Evolutionary conservation across 2,113 vertebrate genomes (phyloP).

Genomic region (Campylomormyrus numenius): DNA sequence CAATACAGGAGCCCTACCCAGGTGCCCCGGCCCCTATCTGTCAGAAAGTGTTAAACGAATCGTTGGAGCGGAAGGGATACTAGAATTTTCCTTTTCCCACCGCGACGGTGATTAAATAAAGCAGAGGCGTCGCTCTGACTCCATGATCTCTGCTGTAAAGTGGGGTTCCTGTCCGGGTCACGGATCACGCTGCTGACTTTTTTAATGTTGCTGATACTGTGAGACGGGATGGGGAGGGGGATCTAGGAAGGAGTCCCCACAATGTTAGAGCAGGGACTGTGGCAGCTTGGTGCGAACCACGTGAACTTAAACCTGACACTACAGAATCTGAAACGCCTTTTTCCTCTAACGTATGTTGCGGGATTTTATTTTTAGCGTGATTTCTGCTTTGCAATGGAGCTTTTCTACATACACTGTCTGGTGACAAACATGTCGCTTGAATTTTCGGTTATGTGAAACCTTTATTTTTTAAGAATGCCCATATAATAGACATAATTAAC

Average conservation of each 20-base stretch:
- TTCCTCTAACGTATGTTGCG: background rate
- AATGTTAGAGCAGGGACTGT: background rate
- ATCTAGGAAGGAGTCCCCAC: background rate
- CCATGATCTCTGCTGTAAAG: background rate
- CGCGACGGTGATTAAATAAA: background rate
- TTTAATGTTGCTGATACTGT: background rate
- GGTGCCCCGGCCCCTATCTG: background rate
- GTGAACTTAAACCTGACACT: background rate
- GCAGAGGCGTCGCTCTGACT: background rate
- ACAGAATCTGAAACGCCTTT: background rate
- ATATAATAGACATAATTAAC: background rate
- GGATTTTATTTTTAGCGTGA: background rate
- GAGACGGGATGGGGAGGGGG: background rate
- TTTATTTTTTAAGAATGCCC: background rate
- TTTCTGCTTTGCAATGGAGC: background rate
- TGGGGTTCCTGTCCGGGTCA: background rate
- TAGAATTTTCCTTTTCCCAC: background rate
- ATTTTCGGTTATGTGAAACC: background rate
- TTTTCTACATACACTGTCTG: background rate
- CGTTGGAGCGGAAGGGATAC: background rate
- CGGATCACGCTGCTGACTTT: background rate
- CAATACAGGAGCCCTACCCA: background rate
- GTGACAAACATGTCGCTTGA: background rate
- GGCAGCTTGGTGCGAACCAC: background rate
- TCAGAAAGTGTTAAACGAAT: background rate